phyloP scores from a whole-genome alignment of 2,888 invertebrate genomes.

The Rhagophthalmus giganteus region DNA sequence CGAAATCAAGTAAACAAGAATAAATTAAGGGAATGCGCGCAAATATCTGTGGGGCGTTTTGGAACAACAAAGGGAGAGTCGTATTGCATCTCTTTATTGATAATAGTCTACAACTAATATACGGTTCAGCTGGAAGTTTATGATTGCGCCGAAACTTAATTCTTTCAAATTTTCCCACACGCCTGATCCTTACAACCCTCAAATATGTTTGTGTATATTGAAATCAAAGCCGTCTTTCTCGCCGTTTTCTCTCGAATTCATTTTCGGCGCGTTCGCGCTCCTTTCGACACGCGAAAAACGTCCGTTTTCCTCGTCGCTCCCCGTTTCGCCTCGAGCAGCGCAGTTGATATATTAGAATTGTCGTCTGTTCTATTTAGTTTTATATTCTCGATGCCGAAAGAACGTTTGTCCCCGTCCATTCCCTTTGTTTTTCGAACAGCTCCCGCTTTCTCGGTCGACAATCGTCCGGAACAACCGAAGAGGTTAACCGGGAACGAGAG shows the following conservation, averaged over 20 bases:
- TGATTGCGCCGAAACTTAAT: constrained; percentile 6
- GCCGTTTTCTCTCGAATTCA: constrained; percentile 26
- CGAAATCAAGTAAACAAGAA: constrained; percentile 29
- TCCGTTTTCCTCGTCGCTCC: constrained; percentile 4
- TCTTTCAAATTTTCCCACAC: constrained; percentile 7
- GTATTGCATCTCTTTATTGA: constrained; percentile 10
- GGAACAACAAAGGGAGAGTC: constrained; percentile 12
- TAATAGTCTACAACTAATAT: constrained; percentile 9
- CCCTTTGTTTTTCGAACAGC: constrained; percentile 23
- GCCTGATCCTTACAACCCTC: constrained; percentile 16
- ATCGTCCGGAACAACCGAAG: constrained; percentile 23
- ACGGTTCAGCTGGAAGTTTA: constrained; percentile 2
- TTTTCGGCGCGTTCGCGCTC: constrained; percentile 4
- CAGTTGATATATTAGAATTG: constrained; percentile 40
- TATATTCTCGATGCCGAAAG: constrained; percentile 33
- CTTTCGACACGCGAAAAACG: neutral
- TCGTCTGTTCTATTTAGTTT: constrained; percentile 41
- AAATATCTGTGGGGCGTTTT: constrained; percentile 24
- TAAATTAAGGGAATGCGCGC: constrained; percentile 24
- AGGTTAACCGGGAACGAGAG: constrained; percentile 10
- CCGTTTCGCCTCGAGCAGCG: constrained; percentile 31
- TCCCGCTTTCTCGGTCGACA: constrained; percentile 21
- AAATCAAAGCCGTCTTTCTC: constrained; percentile 26
- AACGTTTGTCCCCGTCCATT: constrained; percentile 18
- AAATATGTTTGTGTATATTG: constrained; percentile 27